A percentile compares a stretch with the other conserved stretches of the same genome.
Evolutionary conservation across 2,113 vertebrate genomes (phyloP).

Genomic region (Leuciscus idus): DNA sequence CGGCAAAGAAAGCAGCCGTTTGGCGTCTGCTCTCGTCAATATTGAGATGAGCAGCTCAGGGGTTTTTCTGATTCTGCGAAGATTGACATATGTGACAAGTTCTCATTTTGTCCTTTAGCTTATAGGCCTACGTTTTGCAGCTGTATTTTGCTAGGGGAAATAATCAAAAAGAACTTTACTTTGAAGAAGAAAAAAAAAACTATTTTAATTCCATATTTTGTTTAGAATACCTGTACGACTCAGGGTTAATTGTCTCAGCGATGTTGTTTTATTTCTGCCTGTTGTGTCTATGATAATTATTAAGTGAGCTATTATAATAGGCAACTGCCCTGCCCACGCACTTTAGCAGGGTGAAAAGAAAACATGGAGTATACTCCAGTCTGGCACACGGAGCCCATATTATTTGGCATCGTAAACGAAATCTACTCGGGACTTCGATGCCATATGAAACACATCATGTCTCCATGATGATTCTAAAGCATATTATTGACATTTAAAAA

Average conservation of each 20-base stretch:
- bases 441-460: background rate
- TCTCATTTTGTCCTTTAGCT: background rate
- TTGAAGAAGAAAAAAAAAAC: background rate
- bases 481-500: background rate
- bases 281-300: constrained; percentile 37
- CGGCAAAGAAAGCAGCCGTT: constrained; percentile 19
- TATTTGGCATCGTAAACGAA: background rate
- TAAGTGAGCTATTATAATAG: constrained; percentile 34
- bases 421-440: background rate
- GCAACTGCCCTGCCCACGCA: constrained; percentile 31
- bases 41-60: background rate
- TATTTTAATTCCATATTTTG: background rate
- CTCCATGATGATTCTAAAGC: background rate
- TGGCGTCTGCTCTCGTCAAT: background rate
- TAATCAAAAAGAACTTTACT: background rate
- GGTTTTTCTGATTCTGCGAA: background rate
- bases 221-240: background rate
- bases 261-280: background rate
- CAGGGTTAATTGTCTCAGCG: constrained; percentile 19
- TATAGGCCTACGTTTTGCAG: background rate
- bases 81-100: background rate
- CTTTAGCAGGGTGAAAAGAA: constrained; percentile 31
- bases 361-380: background rate
- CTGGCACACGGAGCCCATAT: background rate
- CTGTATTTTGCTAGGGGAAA: background rate